phyloP scores from a whole-genome alignment of 53 echinoderm and acorn worm genomes.

The Patiria pectinifera region DNA sequence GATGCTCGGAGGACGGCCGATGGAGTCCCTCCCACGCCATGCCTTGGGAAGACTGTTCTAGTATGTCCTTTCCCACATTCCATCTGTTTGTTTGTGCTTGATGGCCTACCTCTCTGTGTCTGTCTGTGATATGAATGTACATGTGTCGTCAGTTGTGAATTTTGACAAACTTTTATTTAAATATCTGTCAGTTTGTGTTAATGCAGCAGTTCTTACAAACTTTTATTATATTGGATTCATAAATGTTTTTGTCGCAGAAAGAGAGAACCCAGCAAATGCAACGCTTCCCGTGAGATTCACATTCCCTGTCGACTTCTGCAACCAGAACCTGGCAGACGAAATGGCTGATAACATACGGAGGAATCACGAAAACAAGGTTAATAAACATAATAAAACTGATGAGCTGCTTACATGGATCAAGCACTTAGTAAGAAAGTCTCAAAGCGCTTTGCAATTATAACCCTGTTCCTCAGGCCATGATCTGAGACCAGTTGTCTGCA shows the following conservation, averaged over 20 bases:
- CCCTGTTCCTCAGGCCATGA: too few species aligned
- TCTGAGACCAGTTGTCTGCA: too few species aligned
- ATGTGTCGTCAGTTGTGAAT: neutral
- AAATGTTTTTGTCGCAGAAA: slow-evolving; percentile 17
- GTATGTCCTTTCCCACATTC: slow-evolving; percentile 45
- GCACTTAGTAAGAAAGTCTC: too few species aligned
- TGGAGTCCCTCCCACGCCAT: slow-evolving; percentile 77
- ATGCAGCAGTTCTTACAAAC: neutral
- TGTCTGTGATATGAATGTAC: neutral
- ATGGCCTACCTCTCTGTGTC: neutral
- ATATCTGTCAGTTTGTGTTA: neutral
- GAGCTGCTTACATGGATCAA: neutral
- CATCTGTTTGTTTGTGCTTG: neutral
- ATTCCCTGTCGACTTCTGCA: slow-evolving; percentile 34
- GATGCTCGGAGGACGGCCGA: slow-evolving; percentile 76
- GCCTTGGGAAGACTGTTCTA: slow-evolving; percentile 89
- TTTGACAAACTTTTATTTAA: too few species aligned
- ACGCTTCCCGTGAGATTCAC: slow-evolving; percentile 14
- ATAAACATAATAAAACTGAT: neutral
- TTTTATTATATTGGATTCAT: neutral
- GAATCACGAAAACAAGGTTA: slow-evolving; percentile 33
- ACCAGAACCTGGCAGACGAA: slow-evolving; percentile 38
- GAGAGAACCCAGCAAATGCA: slow-evolving; percentile 29
- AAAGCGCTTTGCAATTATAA: too few species aligned
- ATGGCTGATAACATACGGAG: slow-evolving; percentile 45